A percentile compares a stretch with the other conserved stretches of the same genome.
Conservation (phyloP, 2,797 vertebrate genomes). For the Gymnocypris eckloni region DNA sequence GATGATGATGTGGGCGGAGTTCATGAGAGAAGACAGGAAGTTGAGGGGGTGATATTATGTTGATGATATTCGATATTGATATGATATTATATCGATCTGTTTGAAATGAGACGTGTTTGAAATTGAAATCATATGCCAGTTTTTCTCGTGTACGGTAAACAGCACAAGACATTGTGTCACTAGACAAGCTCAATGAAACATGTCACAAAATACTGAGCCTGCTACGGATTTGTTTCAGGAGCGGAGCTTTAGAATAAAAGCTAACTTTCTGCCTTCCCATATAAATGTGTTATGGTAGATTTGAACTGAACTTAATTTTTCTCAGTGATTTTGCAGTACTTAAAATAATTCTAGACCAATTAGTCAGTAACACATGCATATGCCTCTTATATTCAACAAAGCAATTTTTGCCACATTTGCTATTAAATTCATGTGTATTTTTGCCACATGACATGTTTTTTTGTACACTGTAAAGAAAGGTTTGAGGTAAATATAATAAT, state of each 20-base stretch:
- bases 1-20: slow-evolving; percentile 44
- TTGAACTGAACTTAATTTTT: not conserved
- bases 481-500: too few species aligned
- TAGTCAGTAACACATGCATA: not conserved
- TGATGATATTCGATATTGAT: not conserved
- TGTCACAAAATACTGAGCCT: not conserved
- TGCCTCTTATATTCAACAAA: not conserved
- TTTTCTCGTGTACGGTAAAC: not conserved
- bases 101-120: not conserved
- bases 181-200: not conserved
- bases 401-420: not conserved
- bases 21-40: not conserved
- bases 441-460: too few species aligned
- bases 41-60: not conserved
- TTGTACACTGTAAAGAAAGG: too few species aligned
- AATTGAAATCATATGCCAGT: not conserved
- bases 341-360: not conserved
- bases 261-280: not conserved
- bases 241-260: not conserved
- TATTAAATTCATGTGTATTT: too few species aligned
- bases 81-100: not conserved
- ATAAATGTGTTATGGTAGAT: not conserved
- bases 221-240: slow-evolving; percentile 37
- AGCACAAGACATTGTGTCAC: not conserved
- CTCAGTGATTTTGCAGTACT: not conserved